Evolutionary conservation across 1,140 invertebrate genomes (phyloP), one percentile per base, ranked within the genome.

Genomic region (Diuraphis noxia): DNA sequence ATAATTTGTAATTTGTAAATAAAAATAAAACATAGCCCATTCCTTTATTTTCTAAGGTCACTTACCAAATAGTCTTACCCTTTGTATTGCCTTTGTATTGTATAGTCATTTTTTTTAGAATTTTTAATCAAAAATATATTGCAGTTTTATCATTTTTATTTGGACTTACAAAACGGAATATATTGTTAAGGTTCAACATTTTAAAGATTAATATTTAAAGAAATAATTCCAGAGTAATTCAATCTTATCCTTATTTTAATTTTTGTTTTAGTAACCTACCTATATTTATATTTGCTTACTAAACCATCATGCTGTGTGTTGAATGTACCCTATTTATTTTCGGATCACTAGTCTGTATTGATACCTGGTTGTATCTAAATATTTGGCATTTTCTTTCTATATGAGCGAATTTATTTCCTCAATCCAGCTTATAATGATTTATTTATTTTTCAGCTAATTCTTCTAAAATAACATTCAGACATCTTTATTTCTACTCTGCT

Each of bases 401-500:
- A 4, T 13, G 10, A 13, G 2, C 30, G n/a, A 63, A 63, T 63
- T n/a, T n/a, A 63, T 63, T 17, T 36, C 0, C 36, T 9, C 19
- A 21, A 36, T 79, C 13, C 41, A 25, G 13, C 30, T 41, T 41
- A 82, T 41, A 41, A 41, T 82, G 2, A 25, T 21, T 40, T 25
- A 17, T 56, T 56, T 63, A 9, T 56, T 88, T 88, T 87, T 87
- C 36, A 87, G 85, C 56, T 63, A 19, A 40, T 41, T 63, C 30
- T 63, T 63, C 19, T 46, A 88, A 72, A 72, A 63, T 13, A 79
- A 89, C 21, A 92, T 77, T 38, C 21, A 88, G 30, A 49, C 34
- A 91, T 81, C 40, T 89, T 89, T 41, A 89, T 89, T 89, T 77
- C 30, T 79, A 89, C 92, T 93, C 93, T 93, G 92, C 92, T 93